Evolutionary conservation across 2,888 invertebrate species (phyloP).

Genomic region (Protophormia terraenovae): DNA sequence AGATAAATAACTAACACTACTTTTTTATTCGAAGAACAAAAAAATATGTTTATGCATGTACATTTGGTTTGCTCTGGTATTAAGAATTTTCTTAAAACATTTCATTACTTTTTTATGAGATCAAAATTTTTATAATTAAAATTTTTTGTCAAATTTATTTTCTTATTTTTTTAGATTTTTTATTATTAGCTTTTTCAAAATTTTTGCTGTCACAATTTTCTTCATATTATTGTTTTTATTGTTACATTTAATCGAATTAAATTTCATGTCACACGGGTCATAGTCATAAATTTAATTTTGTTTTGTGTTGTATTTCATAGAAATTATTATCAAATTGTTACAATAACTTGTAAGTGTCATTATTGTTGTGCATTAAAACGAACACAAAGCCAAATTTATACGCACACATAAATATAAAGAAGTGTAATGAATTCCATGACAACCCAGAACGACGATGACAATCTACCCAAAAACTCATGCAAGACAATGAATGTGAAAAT

Average conservation of each 20-base stretch:
- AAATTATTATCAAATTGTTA: conserved; percentile 52
- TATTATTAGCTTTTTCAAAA: background rate
- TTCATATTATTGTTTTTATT: conserved; percentile 13
- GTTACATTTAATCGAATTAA: conserved; percentile 53
- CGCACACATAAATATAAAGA: background rate
- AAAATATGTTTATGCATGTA: too few species aligned
- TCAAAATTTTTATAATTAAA: too few species aligned
- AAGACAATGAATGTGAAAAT: background rate
- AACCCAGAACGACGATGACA: background rate
- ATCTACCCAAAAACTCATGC: background rate
- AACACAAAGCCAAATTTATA: too few species aligned
- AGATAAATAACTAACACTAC: too few species aligned
- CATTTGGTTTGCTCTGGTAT: too few species aligned
- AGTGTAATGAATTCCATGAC: conserved; percentile 13
- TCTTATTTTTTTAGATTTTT: background rate
- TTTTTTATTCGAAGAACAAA: too few species aligned
- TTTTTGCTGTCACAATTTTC: background rate
- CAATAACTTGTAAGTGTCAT: conserved; percentile 43
- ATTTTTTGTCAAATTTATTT: background rate
- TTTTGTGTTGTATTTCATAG: conserved; percentile 4
- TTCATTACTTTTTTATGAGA: too few species aligned
- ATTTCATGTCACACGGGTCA: conserved; percentile 44
- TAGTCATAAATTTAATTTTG: conserved; percentile 19
- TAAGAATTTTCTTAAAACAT: too few species aligned
- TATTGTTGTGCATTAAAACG: conserved; percentile 5